Percentiles rank a stretch among this genome's conserved stretches.
Evolutionary conservation across 2,888 invertebrate genomes (phyloP).

Genomic region (Steromphala cineraria): DNA sequence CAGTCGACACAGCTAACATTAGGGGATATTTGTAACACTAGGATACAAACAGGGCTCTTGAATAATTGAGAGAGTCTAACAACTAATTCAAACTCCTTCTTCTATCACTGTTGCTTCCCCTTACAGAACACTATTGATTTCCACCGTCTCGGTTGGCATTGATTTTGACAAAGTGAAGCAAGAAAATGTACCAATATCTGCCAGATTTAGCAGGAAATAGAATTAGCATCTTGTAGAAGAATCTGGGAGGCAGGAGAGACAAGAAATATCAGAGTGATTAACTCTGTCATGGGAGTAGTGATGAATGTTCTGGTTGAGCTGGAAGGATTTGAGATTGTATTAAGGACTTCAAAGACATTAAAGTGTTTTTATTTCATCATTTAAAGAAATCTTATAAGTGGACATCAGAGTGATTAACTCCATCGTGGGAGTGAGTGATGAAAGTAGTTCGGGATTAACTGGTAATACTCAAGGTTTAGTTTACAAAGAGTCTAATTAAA

Average conservation of each 20-base stretch:
- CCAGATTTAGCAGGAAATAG: background rate
- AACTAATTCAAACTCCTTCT: background rate
- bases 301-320: no score
- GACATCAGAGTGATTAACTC: no score
- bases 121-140: background rate
- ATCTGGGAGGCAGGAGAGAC: background rate
- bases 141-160: background rate
- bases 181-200: background rate
- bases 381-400: no score
- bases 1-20: no score
- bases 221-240: background rate
- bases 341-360: no score
- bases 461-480: no score
- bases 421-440: no score
- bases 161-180: slow-evolving; percentile 4
- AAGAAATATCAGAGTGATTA: background rate
- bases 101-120: background rate
- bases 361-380: no score
- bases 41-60: background rate
- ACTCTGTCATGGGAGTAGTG: no score
- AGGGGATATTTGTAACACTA: background rate
- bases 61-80: background rate
- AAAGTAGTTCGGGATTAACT: no score
- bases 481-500: no score
- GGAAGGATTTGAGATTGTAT: no score